Evolutionary conservation across 2,113 vertebrate species (phyloP).

Genomic region (Atherinomorus stipes): DNA sequence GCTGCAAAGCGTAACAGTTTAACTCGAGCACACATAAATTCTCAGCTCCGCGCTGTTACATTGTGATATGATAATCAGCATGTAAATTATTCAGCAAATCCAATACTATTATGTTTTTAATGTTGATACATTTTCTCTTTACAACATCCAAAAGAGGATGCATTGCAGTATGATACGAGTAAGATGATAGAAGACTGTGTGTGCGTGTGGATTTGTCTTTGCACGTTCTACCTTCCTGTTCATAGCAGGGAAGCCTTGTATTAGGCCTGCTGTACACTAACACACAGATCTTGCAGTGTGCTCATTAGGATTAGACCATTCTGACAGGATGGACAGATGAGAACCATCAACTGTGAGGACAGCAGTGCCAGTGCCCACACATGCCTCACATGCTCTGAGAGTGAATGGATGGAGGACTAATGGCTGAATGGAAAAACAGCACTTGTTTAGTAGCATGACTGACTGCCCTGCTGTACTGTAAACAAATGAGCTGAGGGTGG

Average conservation of each 20-base stretch:
- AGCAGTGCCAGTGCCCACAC: constrained; percentile 6
- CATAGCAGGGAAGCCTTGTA: constrained; percentile 31
- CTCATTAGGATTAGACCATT: constrained; percentile 37
- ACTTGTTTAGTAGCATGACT: neutral
- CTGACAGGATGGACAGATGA: constrained; percentile 19
- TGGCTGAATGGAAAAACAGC: constrained; percentile 2
- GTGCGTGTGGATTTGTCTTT: constrained; percentile 5
- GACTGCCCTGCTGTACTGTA: neutral
- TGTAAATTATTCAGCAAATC: constrained; percentile 7
- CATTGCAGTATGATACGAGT: constrained; percentile 25
- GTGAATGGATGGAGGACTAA: constrained; percentile 14
- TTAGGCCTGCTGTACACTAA: constrained; percentile 40
- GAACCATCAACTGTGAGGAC: constrained; percentile 14
- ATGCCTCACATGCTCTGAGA: neutral
- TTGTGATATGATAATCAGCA: neutral
- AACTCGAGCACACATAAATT: neutral
- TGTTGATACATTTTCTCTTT: constrained; percentile 1
- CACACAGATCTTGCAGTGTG: constrained; percentile 32
- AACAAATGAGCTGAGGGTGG: constrained; percentile 1
- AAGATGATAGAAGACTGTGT: constrained; percentile 23
- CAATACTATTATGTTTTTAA: constrained; percentile 10
- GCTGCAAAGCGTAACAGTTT: constrained; percentile 26
- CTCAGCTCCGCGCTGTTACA: neutral
- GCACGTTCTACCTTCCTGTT: constrained; percentile 15
- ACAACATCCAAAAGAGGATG: constrained; percentile 17